Percentiles rank a stretch among this genome's conserved stretches.
phyloP scores from a whole-genome alignment of 2,888 invertebrate species.

The Sphinx pinastri region DNA sequence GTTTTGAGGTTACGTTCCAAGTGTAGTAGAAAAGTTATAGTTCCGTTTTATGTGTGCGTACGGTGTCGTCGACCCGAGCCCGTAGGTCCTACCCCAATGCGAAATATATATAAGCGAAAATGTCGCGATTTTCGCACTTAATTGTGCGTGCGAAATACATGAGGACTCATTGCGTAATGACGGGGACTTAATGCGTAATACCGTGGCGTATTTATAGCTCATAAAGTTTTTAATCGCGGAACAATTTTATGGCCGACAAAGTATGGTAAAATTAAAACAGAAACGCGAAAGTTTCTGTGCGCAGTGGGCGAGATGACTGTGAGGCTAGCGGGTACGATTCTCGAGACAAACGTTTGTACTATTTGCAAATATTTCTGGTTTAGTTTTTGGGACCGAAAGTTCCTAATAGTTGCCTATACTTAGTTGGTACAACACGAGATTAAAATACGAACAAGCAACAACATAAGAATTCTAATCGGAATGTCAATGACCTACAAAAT shows the following conservation, averaged over 20 bases:
- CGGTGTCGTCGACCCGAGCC: conserved; percentile 75
- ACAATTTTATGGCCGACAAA: not conserved
- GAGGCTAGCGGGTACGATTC: too few relatives aligned
- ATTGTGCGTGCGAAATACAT: conserved; percentile 17
- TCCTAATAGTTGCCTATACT: too few relatives aligned
- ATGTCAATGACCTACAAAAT: too few relatives aligned
- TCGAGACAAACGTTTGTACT: too few relatives aligned
- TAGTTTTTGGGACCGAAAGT: too few relatives aligned
- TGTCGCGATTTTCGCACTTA: conserved; percentile 26
- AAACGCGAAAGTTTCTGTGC: too few relatives aligned
- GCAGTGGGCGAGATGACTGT: too few relatives aligned
- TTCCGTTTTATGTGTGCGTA: conserved; percentile 48
- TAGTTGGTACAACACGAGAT: too few relatives aligned
- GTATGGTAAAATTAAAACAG: not conserved
- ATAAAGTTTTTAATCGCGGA: not conserved
- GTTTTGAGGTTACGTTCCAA: conserved; percentile 40
- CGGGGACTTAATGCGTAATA: not conserved
- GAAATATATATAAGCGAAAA: conserved; percentile 55
- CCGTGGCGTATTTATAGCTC: not conserved
- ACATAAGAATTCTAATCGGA: too few relatives aligned
- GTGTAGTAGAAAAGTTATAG: conserved; percentile 33
- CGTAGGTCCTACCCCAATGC: conserved; percentile 76
- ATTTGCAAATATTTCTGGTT: too few relatives aligned
- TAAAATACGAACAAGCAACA: too few relatives aligned
- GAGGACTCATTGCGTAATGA: conserved; percentile 14